Base-by-base conservation (phyloP, 2,888 invertebrate genomes). In the Drosophila barbarae region DNA sequence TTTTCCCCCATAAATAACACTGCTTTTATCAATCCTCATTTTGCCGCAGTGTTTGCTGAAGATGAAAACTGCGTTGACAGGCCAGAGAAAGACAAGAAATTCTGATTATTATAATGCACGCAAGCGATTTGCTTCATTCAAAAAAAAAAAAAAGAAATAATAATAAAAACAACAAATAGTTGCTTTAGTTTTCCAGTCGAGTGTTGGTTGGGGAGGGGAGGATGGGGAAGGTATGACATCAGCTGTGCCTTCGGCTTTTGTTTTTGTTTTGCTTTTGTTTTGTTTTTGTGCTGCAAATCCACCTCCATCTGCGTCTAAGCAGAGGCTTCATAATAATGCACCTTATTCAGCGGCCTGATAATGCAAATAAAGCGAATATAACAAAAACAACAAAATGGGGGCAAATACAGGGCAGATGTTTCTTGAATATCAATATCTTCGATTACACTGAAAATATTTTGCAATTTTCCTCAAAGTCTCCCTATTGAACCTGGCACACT, bases 51-150 rank as follows among this genome's bases (percentile, higher is more conserved):
- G 44, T 44, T 34, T 15, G 6, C 35, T 34, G 54, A 18, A 26
- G 34, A 54, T 35, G 59, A 59, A 59, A 50, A 26, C 59, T 38
- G 55, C 36, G 36, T 55, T 59, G 59, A 59, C 23, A 50, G 50
- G 50, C 23, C 23, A 59, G 18, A 57, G 57, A 56, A 57, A 38
- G 38, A 36, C 44, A 23, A 50, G 26, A 38, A 50, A 56, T 64
- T 64, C 46, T 57, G 69, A 68, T 69, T 69, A 68, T 69, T 63
- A 54, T 63, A 63, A 68, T 63, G 69, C 63, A 69, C 35, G 44
- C 67, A 69, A 67, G 60, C 69, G 51, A 56, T 67, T 53, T 30
- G 35, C 47, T 41, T 35, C 39, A 47, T 42, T 65, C 51, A 64
- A 56, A 44, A 15, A 9, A 36, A 9, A n/a, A 35, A 8, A 8